Evolutionary conservation across 2,113 vertebrate species (phyloP), one percentile per base, ranked within the genome.

Genomic region (Podilymbus podiceps): DNA sequence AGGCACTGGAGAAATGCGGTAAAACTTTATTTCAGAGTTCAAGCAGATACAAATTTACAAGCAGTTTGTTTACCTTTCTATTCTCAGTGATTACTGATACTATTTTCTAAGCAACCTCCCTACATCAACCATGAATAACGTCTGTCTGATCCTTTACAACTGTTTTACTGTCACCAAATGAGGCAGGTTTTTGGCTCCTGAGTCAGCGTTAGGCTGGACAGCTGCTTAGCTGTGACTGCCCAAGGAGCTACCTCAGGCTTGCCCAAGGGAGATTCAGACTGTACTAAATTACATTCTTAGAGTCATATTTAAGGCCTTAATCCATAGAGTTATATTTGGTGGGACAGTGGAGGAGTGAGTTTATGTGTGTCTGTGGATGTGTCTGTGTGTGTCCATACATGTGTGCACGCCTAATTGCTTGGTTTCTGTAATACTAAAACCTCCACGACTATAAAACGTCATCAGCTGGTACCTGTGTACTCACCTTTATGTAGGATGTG

Each of bases 311-410:
- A 88, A 90, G 74, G 77, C 87, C 71, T 92, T 95, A 95, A 97
- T 96, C 92, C 67, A 0, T 19, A 25, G 89, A 64, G 95, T 97
- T 96, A 96, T 89, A 95, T 97, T 92, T 91, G 94, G 96, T 67
- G 81, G 62, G 85, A 73, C 85, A 72, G 87, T 3, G 27, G 94
- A 95, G 84, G 84, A 92, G 56, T 44, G 58, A 85, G 79, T 85
- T 83, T 82, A 20, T 42, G 62, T 47, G 78, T 31, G 67, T 76
- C 66, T 94, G 35, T 69, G 58, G 53, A 35, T 52, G 38, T 52
- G 76, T 81, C 67, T 77, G 52, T 55, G 80, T 78, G 78, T 46
- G 58, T 64, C 64, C 64, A 2, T 27, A 64, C 35, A 35, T 47
- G 73, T 47, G 86, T 9, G 2, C 40, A 12, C 15, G 66, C 58